Conservation (phyloP, 2,888 invertebrate species). For the Rhimphoctona megacephalus region DNA sequence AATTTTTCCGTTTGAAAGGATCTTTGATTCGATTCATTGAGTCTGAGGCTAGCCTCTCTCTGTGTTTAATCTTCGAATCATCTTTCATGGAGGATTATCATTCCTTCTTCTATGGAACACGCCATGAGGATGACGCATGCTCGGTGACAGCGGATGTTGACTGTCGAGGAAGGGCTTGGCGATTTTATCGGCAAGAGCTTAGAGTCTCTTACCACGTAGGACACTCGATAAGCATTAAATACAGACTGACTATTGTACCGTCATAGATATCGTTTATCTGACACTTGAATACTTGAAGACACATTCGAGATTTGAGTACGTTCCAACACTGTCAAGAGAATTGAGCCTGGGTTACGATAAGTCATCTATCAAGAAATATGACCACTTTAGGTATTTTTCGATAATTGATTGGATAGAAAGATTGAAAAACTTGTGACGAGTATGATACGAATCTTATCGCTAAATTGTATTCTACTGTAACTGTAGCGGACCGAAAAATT, state of each 20-base stretch:
- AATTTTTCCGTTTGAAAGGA: conserved; percentile 31
- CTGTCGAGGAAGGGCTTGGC: not conserved
- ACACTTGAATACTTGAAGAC: not conserved
- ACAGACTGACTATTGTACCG: conserved; percentile 19
- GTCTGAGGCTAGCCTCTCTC: not conserved
- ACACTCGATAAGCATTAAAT: conserved; percentile 5
- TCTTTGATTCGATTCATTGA: conserved; percentile 21
- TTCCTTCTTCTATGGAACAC: not conserved
- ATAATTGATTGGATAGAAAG: not conserved
- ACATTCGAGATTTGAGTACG: conserved; percentile 18
- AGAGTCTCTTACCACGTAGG: conserved; percentile 14
- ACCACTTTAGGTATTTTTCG: conserved; percentile 11
- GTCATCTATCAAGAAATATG: conserved; percentile 26
- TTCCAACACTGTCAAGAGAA: not conserved
- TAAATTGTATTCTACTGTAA: not conserved
- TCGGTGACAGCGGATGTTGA: conserved; percentile 16
- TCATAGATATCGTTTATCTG: conserved; percentile 12
- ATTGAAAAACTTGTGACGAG: not conserved
- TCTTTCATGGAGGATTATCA: conserved; percentile 21
- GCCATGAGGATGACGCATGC: conserved; percentile 14
- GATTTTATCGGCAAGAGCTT: conserved; percentile 22
- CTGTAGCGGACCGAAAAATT: not conserved
- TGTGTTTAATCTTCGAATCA: conserved; percentile 24
- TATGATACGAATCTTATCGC: conserved; percentile 2
- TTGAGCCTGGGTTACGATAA: not conserved